Conservation (phyloP, 2,113 vertebrate genomes). For the Oreochromis aureus region DNA sequence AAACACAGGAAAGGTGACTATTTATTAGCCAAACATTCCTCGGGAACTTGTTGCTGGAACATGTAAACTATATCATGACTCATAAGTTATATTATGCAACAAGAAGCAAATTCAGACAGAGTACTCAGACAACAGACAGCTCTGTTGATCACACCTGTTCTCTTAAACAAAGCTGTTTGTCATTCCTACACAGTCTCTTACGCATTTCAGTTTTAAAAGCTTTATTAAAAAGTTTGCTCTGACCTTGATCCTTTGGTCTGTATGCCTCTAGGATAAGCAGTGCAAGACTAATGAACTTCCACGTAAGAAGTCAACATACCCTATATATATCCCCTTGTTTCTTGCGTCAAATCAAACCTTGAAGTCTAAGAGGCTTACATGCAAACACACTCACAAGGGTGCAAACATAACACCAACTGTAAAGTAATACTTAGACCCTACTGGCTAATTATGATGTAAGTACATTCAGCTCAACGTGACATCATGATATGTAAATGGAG, state of each 20-base stretch:
- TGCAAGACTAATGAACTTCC: background rate
- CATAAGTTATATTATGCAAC: slow-evolving; percentile 34
- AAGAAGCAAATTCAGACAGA: background rate
- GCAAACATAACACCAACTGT: background rate
- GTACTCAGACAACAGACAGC: background rate
- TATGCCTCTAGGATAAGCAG: background rate
- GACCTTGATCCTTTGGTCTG: background rate
- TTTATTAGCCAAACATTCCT: slow-evolving; percentile 32
- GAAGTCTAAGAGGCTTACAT: slow-evolving; percentile 27
- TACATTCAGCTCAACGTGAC: background rate
- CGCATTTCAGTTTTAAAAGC: background rate
- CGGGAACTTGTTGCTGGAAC: background rate
- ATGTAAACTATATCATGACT: slow-evolving; percentile 27
- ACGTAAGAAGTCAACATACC: background rate
- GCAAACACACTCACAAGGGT: background rate
- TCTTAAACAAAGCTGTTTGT: background rate
- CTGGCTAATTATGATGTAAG: slow-evolving; percentile 16
- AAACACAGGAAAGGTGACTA: background rate
- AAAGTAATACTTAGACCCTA: slow-evolving; percentile 3
- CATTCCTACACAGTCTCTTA: background rate
- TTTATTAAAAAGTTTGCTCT: background rate
- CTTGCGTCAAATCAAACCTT: background rate
- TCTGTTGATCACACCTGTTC: background rate
- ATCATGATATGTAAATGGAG: slow-evolving; percentile 20
- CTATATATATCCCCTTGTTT: background rate